These are phyloP conservation scores for Dicrurus megarhynchus DNA, from an alignment of 2,113 vertebrate species.

Conservation along the genomic window DNA sequence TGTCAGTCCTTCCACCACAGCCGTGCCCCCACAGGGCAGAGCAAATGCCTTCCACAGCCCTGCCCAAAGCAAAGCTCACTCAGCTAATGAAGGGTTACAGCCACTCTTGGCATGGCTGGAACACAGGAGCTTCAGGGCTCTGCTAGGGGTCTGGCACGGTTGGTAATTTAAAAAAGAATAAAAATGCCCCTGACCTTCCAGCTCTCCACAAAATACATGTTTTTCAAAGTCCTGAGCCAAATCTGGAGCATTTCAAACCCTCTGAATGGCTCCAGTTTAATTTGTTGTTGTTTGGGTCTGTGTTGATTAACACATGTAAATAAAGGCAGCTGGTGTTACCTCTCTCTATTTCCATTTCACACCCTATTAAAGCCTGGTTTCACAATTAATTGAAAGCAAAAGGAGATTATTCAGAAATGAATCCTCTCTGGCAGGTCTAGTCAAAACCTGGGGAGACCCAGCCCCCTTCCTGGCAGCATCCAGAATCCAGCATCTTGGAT, in stretches of 20 bases:
- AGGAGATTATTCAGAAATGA: neutral
- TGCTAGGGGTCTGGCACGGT: neutral
- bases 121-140: neutral
- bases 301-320: constrained; percentile 25
- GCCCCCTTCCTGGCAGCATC: neutral
- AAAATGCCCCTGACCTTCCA: neutral
- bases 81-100: neutral
- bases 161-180: neutral
- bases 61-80: neutral
- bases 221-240: neutral
- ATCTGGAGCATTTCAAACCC: neutral
- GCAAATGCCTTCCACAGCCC: neutral
- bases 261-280: neutral
- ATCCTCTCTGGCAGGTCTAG: neutral
- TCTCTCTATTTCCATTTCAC: neutral
- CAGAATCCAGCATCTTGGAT: neutral
- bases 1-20: neutral
- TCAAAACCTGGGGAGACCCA: neutral
- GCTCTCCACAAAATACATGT: fast-evolving
- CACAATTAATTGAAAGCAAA: neutral
- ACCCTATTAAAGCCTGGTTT: neutral
- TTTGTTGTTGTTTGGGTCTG: neutral
- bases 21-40: neutral
- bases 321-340: constrained; percentile 15
- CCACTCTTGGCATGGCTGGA: neutral